Conservation (phyloP, 2,888 invertebrate genomes). For the Rhagophthalmus giganteus region DNA sequence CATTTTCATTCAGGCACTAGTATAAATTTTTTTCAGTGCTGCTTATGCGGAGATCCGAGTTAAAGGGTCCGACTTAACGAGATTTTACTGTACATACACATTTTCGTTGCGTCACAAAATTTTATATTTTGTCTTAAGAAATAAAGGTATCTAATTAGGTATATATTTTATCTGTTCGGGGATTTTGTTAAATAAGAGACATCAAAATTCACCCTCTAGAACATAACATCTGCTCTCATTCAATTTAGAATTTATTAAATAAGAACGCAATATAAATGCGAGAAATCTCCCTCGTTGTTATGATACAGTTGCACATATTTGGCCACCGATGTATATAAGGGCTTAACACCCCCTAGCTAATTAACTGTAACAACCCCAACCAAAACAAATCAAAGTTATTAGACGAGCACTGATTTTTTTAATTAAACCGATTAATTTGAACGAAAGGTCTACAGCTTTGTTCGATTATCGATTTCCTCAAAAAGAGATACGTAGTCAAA, state of each 20-base stretch:
- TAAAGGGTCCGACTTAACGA: too few species aligned
- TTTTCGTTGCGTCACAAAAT: too few species aligned
- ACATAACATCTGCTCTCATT: constrained; percentile 16
- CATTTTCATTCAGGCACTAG: too few species aligned
- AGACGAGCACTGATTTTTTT: constrained; percentile 9
- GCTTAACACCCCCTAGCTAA: constrained; percentile 13
- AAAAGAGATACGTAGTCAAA: too few species aligned
- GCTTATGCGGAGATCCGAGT: too few species aligned
- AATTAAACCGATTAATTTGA: constrained; percentile 1
- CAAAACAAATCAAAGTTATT: constrained; percentile 34
- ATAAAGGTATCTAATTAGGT: too few species aligned
- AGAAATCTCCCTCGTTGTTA: constrained; percentile 23
- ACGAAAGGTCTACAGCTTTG: background rate
- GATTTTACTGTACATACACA: too few species aligned
- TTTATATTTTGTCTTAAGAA: too few species aligned
- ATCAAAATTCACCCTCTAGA: background rate
- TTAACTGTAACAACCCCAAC: constrained; percentile 31
- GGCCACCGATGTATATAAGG: constrained; percentile 7
- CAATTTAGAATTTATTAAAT: constrained; percentile 27
- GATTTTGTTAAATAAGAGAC: background rate
- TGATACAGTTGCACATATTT: constrained; percentile 24
- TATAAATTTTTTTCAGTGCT: too few species aligned
- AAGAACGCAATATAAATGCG: constrained; percentile 15
- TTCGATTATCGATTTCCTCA: too few species aligned
- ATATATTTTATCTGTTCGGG: background rate